A percentile compares a stretch with the other conserved stretches of the same genome.
Conservation (phyloP, 2,797 vertebrate genomes). For the Myotis planiceps region DNA sequence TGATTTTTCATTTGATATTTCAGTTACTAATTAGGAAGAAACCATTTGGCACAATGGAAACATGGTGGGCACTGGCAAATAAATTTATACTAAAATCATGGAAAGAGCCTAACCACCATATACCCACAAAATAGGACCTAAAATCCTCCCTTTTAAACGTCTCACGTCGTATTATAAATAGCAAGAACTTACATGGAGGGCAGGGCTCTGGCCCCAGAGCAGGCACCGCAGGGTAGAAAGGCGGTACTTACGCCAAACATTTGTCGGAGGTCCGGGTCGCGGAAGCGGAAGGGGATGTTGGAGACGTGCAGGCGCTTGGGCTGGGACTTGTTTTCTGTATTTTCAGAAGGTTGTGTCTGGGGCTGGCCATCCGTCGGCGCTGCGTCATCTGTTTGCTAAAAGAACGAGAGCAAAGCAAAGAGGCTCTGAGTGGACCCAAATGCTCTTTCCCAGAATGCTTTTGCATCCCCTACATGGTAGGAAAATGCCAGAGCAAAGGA, state of each 20-base stretch:
- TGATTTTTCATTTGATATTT: background rate
- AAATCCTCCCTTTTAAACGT: background rate
- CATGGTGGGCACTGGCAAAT: background rate
- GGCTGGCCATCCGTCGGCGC: constrained; percentile 94
- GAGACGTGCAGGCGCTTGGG: constrained; percentile 97
- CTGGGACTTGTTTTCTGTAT: constrained; percentile 96
- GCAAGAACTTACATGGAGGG: background rate
- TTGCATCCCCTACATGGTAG: background rate
- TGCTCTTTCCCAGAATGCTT: background rate
- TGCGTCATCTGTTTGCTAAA: constrained; percentile 96
- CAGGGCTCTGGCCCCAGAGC: background rate
- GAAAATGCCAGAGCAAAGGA: background rate
- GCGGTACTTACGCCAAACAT: constrained; percentile 96
- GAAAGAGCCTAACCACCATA: background rate
- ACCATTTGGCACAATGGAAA: background rate
- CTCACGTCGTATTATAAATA: background rate
- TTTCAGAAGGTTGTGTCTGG: constrained; percentile 94
- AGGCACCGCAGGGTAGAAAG: background rate
- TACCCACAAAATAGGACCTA: background rate
- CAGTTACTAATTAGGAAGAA: background rate
- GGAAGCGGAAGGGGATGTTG: constrained; percentile 98
- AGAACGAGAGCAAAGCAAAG: constrained; percentile 73
- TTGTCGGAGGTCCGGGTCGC: constrained; percentile 98
- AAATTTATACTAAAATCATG: background rate
- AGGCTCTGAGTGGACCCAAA: background rate